These are phyloP conservation scores for Lophotriccus pileatus DNA, from an alignment of 2,797 vertebrate genomes.

Conservation along the genomic window DNA sequence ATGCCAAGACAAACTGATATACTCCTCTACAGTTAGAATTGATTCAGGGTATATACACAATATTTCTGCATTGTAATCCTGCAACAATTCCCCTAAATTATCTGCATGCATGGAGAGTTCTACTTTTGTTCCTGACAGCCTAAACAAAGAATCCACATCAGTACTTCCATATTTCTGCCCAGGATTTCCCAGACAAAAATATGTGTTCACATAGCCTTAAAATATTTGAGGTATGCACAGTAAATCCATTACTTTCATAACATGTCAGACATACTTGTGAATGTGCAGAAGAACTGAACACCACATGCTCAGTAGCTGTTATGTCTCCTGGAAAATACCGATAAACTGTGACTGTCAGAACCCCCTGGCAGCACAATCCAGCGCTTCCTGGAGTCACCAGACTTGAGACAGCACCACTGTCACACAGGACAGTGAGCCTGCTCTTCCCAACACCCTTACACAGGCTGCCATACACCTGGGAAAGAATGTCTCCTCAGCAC, in stretches of 20 bases:
- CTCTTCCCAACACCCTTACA: neutral
- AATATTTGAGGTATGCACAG: constrained; percentile 36
- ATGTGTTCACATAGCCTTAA: neutral
- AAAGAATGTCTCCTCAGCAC: neutral
- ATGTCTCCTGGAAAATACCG: neutral
- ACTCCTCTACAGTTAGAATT: neutral
- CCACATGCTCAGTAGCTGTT: neutral
- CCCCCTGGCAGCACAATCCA: neutral
- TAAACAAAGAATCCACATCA: neutral
- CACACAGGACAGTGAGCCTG: neutral
- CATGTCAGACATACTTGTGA: neutral
- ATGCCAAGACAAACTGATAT: neutral
- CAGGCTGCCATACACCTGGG: rapidly evolving
- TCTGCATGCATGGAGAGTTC: neutral
- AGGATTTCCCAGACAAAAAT: constrained; percentile 32
- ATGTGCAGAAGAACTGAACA: neutral
- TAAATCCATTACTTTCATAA: constrained; percentile 41
- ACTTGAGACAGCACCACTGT: neutral
- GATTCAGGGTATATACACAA: neutral
- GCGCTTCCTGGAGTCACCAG: neutral
- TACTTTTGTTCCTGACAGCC: neutral
- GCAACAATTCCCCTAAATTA: neutral
- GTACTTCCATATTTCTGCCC: neutral
- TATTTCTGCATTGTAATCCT: neutral
- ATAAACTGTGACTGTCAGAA: neutral